A percentile compares a stretch with the other conserved stretches of the same genome.
Evolutionary conservation across 2,888 invertebrate species (phyloP).

Genomic region (Drosophila robusta): DNA sequence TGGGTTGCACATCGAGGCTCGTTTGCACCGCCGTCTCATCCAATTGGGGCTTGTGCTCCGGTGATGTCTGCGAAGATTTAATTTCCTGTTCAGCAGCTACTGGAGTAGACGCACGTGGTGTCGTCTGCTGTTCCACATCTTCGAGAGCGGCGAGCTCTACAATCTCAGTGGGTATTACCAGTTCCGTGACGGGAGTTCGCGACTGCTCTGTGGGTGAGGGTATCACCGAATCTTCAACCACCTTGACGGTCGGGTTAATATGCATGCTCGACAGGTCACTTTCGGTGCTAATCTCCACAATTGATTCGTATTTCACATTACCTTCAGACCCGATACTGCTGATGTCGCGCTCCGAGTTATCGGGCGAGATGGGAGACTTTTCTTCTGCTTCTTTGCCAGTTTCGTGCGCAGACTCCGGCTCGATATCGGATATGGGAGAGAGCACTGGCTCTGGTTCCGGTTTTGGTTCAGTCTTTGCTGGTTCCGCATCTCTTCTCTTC

Average conservation of each 20-base stretch:
- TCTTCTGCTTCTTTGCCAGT: conserved; percentile 90
- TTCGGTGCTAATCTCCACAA: conserved; percentile 85
- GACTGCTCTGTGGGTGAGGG: conserved; percentile 87
- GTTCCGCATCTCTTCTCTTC: conserved; percentile 86
- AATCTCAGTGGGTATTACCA: conserved; percentile 85
- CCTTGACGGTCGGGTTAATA: conserved; percentile 88
- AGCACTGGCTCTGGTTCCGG: conserved; percentile 75
- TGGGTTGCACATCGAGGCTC: conserved; percentile 67
- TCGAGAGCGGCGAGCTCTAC: conserved; percentile 84
- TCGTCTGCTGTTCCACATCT: conserved; percentile 87
- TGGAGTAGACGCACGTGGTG: conserved; percentile 82
- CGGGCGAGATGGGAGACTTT: conserved; percentile 86
- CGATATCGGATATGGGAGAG: conserved; percentile 54
- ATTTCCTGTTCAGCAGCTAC: conserved; percentile 62
- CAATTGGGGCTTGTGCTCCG: conserved; percentile 69
- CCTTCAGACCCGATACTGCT: conserved; percentile 73
- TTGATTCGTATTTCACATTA: conserved; percentile 76
- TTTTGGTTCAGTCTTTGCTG: conserved; percentile 31
- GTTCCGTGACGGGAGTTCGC: conserved; percentile 87
- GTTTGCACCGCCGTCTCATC: conserved; percentile 83
- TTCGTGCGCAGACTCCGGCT: conserved; percentile 85
- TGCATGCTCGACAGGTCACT: conserved; percentile 85
- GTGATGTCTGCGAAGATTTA: conserved; percentile 86
- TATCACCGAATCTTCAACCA: conserved; percentile 88
- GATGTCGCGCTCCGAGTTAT: conserved; percentile 83